Base-by-base conservation (phyloP, 2,888 invertebrate genomes). In the Apodemia mormo region DNA sequence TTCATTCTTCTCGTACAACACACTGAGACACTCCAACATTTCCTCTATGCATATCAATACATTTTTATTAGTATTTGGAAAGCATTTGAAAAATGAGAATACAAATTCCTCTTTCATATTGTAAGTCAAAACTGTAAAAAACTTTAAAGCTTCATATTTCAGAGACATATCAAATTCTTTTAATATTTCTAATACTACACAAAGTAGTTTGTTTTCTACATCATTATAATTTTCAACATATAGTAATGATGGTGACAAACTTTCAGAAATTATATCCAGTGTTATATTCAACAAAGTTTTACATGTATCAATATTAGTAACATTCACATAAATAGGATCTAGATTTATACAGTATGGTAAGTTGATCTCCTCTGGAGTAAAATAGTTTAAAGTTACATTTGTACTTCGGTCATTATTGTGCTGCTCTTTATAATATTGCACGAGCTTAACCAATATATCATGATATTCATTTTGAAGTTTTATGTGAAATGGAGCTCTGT, bases 381-480 rank as follows among this genome's bases (percentile, higher is more conserved):
- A 95, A 70, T 94, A 85, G 72, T 93, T 80, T 68, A 95, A 75
- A 49, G 81, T 71, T 14, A 90, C 61, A 73, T 78, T 78, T 70
- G 65, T 52, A 22, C 29, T 54, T 43, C 76, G 66, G 10, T 72
- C 52, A 43, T 73, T 72, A 49, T 76, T 77, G 67, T 72, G 66
- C 72, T 78, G 76, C 10, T 86, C 82, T 77, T 86, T 84, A 74
- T 91, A 90, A 82, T 89, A 94, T 45, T 88, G 76, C 67, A 92
- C 86, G 68, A 95, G 80, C 76, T 88, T 82, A 64, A 82, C 75
- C 54, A 94, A 77, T 66, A 93, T 84, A 54, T 81, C 79, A 69
- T 85, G 79, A 79, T 95, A 95, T 77, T 95, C 94, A 1, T 79
- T 78, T 68, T 91, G 88, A 30, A 95, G 77, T 73, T 88, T 83